Evolutionary conservation across 1,140 invertebrate genomes (phyloP).

Genomic region (Zophobas morio): DNA sequence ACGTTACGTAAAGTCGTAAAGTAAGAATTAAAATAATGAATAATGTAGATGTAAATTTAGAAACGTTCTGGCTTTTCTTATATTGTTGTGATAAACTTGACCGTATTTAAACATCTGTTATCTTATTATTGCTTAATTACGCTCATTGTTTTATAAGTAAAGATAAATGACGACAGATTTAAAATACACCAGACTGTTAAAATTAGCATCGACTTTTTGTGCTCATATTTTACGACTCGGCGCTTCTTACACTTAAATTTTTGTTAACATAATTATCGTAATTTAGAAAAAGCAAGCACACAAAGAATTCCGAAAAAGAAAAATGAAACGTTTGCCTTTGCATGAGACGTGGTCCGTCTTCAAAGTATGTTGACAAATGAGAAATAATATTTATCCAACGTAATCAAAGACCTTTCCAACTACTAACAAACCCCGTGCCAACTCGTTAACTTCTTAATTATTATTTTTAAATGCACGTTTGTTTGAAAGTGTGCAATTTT

Average conservation of each 20-base stretch:
- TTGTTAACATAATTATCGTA: too few relatives aligned
- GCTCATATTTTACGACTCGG: too few relatives aligned
- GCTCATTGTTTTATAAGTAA: too few relatives aligned
- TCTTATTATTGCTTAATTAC: background rate
- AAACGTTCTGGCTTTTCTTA: background rate
- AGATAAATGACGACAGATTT: too few relatives aligned
- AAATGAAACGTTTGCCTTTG: background rate
- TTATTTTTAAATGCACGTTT: constrained; percentile 28
- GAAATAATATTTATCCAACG: background rate
- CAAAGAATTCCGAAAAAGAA: too few relatives aligned
- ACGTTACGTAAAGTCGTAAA: background rate
- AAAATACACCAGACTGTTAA: too few relatives aligned
- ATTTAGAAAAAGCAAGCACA: too few relatives aligned
- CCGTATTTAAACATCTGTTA: background rate
- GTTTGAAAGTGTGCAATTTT: constrained; percentile 8
- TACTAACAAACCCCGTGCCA: constrained; percentile 8
- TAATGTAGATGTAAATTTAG: background rate
- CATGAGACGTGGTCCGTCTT: background rate
- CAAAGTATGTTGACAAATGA: background rate
- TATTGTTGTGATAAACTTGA: constrained; percentile 11
- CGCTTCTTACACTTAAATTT: too few relatives aligned
- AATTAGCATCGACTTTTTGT: too few relatives aligned
- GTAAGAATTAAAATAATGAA: too few relatives aligned
- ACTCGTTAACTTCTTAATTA: constrained; percentile 29
- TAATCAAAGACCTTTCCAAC: constrained; percentile 7